phyloP scores from a whole-genome alignment of 2,797 vertebrate species.

The Carapus acus region DNA sequence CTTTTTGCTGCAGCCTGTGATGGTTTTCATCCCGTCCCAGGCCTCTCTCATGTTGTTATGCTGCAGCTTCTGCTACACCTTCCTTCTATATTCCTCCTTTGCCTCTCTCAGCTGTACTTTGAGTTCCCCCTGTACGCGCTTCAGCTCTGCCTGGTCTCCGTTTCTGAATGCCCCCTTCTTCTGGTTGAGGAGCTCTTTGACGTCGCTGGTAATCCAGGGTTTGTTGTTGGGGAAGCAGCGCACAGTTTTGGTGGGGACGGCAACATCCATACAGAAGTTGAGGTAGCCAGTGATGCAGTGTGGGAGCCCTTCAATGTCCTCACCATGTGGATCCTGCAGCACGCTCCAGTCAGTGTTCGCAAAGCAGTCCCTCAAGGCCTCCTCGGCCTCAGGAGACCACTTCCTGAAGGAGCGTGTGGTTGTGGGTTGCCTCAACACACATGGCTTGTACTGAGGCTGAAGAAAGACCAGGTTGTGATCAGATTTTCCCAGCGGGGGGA shows the following conservation, averaged over 20 bases:
- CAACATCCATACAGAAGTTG: too few relatives aligned
- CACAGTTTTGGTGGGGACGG: too few relatives aligned
- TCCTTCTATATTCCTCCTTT: background rate
- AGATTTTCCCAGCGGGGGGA: constrained; percentile 6
- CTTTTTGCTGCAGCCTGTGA: too few relatives aligned
- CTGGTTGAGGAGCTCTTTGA: background rate
- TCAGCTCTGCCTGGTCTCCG: background rate
- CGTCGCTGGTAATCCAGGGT: background rate
- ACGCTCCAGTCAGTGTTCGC: background rate
- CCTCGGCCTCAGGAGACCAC: background rate
- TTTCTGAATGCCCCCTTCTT: background rate
- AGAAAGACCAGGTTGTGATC: constrained; percentile 13
- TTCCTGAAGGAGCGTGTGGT: too few relatives aligned
- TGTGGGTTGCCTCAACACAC: too few relatives aligned
- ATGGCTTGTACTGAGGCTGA: too few relatives aligned
- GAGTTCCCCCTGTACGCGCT: too few relatives aligned
- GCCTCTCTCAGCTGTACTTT: background rate
- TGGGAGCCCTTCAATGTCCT: too few relatives aligned
- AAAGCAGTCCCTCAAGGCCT: background rate
- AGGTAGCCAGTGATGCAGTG: too few relatives aligned
- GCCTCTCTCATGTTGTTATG: too few relatives aligned
- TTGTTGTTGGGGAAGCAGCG: background rate
- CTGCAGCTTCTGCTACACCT: background rate
- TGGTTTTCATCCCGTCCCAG: too few relatives aligned
- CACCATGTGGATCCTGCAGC: too few relatives aligned